phyloP scores from a whole-genome alignment of 2,888 invertebrate genomes.

The Drosophila mulleri region DNA sequence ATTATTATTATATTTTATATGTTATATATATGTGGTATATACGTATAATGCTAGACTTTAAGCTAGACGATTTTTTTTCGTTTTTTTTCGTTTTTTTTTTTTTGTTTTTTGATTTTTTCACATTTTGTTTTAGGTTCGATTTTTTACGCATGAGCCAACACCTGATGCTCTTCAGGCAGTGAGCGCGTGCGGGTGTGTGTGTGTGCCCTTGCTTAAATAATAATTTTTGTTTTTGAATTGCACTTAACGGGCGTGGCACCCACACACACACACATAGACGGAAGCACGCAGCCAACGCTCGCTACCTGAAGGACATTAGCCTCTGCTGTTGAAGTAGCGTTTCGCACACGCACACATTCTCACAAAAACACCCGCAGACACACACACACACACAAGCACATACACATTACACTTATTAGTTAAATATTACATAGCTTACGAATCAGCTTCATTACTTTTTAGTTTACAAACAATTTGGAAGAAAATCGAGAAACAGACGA shows the following conservation, averaged over 20 bases:
- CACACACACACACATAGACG: constrained; percentile 29
- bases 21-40: constrained; percentile 30
- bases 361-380: constrained; percentile 17
- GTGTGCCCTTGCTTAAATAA: constrained; percentile 55
- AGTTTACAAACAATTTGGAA: constrained; percentile 40
- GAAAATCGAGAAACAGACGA: constrained; percentile 2
- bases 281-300: constrained; percentile 26
- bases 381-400: constrained; percentile 37
- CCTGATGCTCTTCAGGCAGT: constrained; percentile 83
- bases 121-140: constrained; percentile 42
- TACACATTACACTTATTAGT: constrained; percentile 48
- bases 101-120: constrained; percentile 17
- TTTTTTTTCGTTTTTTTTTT: not conserved
- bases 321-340: constrained; percentile 67
- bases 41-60: constrained; percentile 29
- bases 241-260: constrained; percentile 60
- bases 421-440: constrained; percentile 34
- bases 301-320: constrained; percentile 73
- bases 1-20: constrained; percentile 40
- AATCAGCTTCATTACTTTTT: constrained; percentile 30
- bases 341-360: constrained; percentile 10
- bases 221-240: constrained; percentile 65
- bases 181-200: constrained; percentile 43
- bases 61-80: constrained; percentile 27
- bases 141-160: constrained; percentile 82